Evolutionary conservation across 2,113 vertebrate genomes (phyloP).

Genomic region (Tursiops truncatus): DNA sequence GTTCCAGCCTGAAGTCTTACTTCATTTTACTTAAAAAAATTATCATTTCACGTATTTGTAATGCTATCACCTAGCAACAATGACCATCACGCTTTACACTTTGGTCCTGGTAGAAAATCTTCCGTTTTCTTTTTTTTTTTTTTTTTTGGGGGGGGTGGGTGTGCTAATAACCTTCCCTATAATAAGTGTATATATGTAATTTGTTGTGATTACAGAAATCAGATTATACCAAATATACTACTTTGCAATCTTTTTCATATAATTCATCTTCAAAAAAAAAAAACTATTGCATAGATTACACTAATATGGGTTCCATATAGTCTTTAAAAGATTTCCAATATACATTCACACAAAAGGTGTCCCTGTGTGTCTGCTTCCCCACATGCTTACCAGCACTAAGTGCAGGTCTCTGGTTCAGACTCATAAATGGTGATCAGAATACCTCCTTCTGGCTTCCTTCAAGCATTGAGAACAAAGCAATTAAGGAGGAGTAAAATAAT

Average conservation of each 20-base stretch:
- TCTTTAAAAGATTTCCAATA: background rate
- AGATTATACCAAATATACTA: background rate
- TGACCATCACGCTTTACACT: background rate
- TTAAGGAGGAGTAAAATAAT: background rate
- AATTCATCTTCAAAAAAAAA: background rate
- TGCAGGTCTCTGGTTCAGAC: background rate
- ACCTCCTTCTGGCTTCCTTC: background rate
- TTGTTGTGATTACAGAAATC: background rate
- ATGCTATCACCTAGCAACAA: background rate
- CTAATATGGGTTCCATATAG: background rate
- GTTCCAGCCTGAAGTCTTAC: background rate
- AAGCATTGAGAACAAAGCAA: background rate
- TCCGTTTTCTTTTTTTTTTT: background rate
- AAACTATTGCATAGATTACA: background rate
- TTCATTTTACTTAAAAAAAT: background rate
- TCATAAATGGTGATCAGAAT: background rate
- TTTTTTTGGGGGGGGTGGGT: rapidly evolving
- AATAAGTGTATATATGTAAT: background rate
- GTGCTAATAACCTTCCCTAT: background rate
- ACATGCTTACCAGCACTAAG: background rate
- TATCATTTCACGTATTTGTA: background rate
- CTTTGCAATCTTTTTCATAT: background rate
- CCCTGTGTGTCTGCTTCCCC: background rate
- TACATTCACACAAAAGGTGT: background rate
- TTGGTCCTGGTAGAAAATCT: background rate